Evolutionary conservation across 2,113 vertebrate genomes (phyloP).

Genomic region (Seriola rivoliana): DNA sequence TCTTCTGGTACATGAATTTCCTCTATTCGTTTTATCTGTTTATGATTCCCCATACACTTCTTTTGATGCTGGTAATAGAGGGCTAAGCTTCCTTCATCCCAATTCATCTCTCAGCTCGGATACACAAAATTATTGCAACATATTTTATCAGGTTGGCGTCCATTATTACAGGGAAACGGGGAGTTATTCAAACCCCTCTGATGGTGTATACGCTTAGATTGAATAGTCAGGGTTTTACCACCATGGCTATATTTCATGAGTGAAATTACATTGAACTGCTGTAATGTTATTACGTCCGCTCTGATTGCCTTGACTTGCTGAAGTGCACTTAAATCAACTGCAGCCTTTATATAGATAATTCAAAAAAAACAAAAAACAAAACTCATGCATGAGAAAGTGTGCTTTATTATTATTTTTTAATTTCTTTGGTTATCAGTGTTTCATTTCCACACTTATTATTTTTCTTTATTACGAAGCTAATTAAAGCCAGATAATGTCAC

Average conservation of each 20-base stretch:
- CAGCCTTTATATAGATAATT: slow-evolving; percentile 6
- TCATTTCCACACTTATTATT: background rate
- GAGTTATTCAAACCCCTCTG: background rate
- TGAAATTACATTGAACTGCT: slow-evolving; percentile 6
- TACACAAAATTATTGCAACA: background rate
- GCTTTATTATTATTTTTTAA: too few relatives aligned
- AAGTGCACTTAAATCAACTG: slow-evolving; percentile 22
- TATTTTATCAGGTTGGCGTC: slow-evolving; percentile 5
- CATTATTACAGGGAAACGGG: background rate
- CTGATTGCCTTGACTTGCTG: slow-evolving; percentile 15
- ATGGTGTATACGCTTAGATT: background rate
- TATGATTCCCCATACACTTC: background rate
- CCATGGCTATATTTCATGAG: background rate
- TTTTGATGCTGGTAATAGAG: background rate
- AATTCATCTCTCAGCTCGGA: background rate
- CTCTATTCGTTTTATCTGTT: background rate
- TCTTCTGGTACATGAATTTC: slow-evolving; percentile 14
- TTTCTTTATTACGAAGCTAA: background rate
- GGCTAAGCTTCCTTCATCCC: background rate
- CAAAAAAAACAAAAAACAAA: background rate
- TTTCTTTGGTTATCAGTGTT: background rate
- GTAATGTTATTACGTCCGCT: slow-evolving; percentile 8
- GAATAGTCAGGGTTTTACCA: background rate
- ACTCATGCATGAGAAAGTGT: background rate
- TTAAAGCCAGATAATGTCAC: slow-evolving; percentile 12